Evolutionary conservation across 2,888 invertebrate genomes (phyloP), one percentile per base, ranked within the genome.

Genomic region (Isoperla grammatica): DNA sequence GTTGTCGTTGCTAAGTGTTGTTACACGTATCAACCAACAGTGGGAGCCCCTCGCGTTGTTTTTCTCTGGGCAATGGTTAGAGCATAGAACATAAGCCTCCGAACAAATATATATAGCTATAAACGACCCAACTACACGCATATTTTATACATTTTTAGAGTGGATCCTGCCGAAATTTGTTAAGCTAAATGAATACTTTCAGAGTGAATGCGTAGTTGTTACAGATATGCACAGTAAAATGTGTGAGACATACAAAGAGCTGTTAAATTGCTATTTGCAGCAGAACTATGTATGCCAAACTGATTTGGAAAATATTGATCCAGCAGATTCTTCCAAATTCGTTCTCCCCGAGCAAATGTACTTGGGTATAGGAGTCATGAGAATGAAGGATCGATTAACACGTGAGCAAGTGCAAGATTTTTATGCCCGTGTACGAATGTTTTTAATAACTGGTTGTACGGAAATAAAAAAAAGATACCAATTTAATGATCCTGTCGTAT

Each of bases 301-400:
- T 11, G 17, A 57, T 6, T 43, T 65, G 48, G 42, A 40, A 22
- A 48, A 45, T n/a, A 59, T 64, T 13, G 45, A 65, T 46, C 63
- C 62, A 42, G 43, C 20, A 15, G 60, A 65, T 55, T 22, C 42
- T 1, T 39, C 46, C 5, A 15, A 58, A 22, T 63, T 58, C 23
- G n/a, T 60, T 42, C 62, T 62, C 12, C 45, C 57, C 8, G 57
- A 59, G 9, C 56, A 64, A 35, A 64, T 65, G 50, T 65, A 65
- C 55, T 55, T 61, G 17, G 61, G 61, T 20, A 61, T 50, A 39
- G 37, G 56, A 5, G 42, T 56, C 9, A 19, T 56, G 56, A 35
- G 43, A 56, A n/a, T 3, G 13, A 15, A 8, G 15, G 46, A 5
- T n/a, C 8, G 6, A 9, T 5, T 46, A 6, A 46, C 5, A 8